phyloP scores from a whole-genome alignment of 2,113 vertebrate species.

The Phyllopteryx taeniolatus region DNA sequence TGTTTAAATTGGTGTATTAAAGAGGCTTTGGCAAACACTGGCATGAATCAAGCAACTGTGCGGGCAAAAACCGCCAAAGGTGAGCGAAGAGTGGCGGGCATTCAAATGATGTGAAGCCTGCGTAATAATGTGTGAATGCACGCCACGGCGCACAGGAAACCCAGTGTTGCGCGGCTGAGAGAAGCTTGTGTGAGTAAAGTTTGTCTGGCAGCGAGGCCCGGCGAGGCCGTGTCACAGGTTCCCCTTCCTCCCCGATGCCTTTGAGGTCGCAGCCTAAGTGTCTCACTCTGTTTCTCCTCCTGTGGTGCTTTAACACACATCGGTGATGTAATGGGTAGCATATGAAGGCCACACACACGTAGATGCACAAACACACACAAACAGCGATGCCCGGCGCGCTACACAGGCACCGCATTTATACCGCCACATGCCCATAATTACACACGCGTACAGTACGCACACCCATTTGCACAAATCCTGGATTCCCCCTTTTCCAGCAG shows the following conservation, averaged over 20 bases:
- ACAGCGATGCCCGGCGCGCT: conserved; percentile 55
- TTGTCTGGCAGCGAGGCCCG: conserved; percentile 65
- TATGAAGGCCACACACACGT: conserved; percentile 75
- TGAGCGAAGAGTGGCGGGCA: conserved; percentile 43
- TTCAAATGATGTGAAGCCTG: conserved; percentile 48
- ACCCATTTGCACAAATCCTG: conserved; percentile 67
- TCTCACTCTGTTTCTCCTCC: conserved; percentile 67
- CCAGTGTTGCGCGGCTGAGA: conserved; percentile 54
- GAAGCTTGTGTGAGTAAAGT: conserved; percentile 67
- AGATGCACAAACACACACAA: conserved; percentile 47
- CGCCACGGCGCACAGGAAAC: conserved; percentile 55
- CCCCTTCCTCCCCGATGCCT: conserved; percentile 71
- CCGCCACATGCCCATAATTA: conserved; percentile 72
- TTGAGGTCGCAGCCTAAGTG: conserved; percentile 67
- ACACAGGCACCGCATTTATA: conserved; percentile 65
- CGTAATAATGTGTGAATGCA: conserved; percentile 59
- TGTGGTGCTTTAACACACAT: conserved; percentile 67
- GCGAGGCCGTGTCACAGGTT: conserved; percentile 68
- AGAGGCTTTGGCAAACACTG: conserved; percentile 10
- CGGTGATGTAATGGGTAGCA: conserved; percentile 58
- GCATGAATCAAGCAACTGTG: conserved; percentile 38
- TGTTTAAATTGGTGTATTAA: conserved; percentile 12
- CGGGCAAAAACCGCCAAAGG: conserved; percentile 31
- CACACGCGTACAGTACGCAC: conserved; percentile 65
- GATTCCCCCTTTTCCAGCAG: conserved; percentile 69